Evolutionary conservation across 2,113 vertebrate species (phyloP).

Genomic region (Peromyscus californicus): DNA sequence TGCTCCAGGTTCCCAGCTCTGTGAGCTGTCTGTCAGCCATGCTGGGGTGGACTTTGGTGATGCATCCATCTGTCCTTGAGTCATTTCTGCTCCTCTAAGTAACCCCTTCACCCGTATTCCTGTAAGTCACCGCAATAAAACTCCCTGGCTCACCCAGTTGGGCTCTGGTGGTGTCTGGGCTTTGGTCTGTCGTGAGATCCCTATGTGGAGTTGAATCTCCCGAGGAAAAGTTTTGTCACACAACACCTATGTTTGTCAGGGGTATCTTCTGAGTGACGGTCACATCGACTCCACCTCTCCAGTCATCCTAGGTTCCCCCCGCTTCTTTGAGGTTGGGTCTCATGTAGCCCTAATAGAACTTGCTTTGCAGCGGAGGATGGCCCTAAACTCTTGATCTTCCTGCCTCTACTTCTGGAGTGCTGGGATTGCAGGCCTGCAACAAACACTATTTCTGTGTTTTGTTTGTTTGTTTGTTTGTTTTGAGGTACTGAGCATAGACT

Average conservation of each 20-base stretch:
- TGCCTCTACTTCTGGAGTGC: not conserved
- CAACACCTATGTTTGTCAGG: not conserved
- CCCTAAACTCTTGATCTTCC: not conserved
- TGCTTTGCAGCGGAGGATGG: not conserved
- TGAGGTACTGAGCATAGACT: not conserved
- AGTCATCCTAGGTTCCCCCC: not conserved
- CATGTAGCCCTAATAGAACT: not conserved
- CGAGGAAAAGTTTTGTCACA: not conserved
- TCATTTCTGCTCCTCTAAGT: not conserved
- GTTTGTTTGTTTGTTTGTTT: not conserved
- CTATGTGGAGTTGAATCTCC: not conserved
- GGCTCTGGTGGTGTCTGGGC: not conserved
- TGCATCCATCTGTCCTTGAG: not conserved
- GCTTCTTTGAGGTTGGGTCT: not conserved
- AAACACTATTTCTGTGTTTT: not conserved
- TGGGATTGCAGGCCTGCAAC: not conserved
- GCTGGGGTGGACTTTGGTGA: not conserved
- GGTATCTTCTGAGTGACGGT: not conserved
- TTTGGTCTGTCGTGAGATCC: not conserved
- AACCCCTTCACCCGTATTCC: not conserved
- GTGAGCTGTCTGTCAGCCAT: not conserved
- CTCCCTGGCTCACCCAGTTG: not conserved
- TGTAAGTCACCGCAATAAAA: not conserved
- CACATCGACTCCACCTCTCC: fast-evolving
- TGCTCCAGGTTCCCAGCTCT: not conserved